Base-by-base conservation (phyloP, 2,888 invertebrate genomes). In the Pteria penguin region DNA sequence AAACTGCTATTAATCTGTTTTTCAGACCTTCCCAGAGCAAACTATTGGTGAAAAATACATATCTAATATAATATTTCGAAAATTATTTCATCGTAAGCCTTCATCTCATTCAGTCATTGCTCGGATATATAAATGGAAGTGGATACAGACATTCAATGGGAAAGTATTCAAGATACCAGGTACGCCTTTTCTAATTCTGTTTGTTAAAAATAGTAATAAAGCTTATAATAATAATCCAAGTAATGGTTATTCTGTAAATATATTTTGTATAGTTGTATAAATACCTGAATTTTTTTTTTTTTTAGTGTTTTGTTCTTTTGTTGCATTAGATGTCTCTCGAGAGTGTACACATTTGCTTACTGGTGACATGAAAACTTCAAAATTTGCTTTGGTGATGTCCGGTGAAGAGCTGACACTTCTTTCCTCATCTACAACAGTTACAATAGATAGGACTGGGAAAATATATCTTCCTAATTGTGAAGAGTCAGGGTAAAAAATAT, bases 401-500 rank as follows among this genome's bases (percentile, higher is more conserved):
- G 11, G 29, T 27, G 45, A 62, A 27, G 76, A 68, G n/a, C 62
- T 76, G 2, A 54, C 69, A 18, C 45, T 76, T n/a, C 22, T 69
- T 4, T 72, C 76, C 8, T 32, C 33, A 22, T 32, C 26, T 18
- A 63, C 33, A 2, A 58, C 57, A 32, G 72, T 72, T 1, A 69
- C 63, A 4, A 22, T 76, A 8, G 63, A 76, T 22, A n/a, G 4
- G 18, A 32, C 45, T 1, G 76, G 76, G 29, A 62, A 60, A 52
- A 69, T 76, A 18, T 73, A 65, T 45, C 22, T 63, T 2, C 61
- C 63, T n/a, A 31, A 69, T 29, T 76, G 76, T 65, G 57, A 62
- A n/a, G 29, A 14, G 14, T 58, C 72, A 5, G 24, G 57, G 76
- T 76, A 69, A 63, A 71, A 65, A n/a, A 67, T 0, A 18, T 18